phyloP scores from a whole-genome alignment of 1,140 invertebrate genomes.

The Physella acuta region DNA sequence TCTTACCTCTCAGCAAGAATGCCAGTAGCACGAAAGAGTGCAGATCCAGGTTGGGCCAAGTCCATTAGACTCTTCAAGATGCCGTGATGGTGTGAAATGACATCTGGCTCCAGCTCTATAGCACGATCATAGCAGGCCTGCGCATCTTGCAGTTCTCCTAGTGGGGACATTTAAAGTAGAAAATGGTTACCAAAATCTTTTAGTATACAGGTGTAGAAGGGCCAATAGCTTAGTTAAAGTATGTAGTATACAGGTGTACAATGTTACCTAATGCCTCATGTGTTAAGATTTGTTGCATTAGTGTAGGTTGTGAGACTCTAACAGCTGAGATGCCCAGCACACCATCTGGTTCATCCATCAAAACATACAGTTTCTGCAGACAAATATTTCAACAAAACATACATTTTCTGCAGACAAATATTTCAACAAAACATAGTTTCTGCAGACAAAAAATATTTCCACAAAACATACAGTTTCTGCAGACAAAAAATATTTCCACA shows the following conservation, averaged over 20 bases:
- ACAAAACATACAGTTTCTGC: too few relatives aligned
- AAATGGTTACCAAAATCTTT: too few relatives aligned
- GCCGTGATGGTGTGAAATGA: slow-evolving; percentile 59
- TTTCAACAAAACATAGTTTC: too few relatives aligned
- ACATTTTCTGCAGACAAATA: too few relatives aligned
- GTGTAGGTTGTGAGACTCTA: slow-evolving; percentile 57
- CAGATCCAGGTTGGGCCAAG: slow-evolving; percentile 63
- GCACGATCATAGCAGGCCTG: slow-evolving; percentile 65
- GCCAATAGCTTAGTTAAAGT: too few relatives aligned
- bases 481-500: too few relatives aligned
- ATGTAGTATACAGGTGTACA: neutral
- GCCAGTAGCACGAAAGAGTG: slow-evolving; percentile 59
- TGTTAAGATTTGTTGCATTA: slow-evolving; percentile 63
- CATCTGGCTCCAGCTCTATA: slow-evolving; percentile 56
- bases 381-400: too few relatives aligned
- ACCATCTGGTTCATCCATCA: slow-evolving; percentile 66
- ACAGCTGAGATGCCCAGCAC: slow-evolving; percentile 64
- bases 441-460: too few relatives aligned
- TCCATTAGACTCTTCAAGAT: slow-evolving; percentile 63
- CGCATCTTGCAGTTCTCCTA: slow-evolving; percentile 63
- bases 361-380: slow-evolving; percentile 64
- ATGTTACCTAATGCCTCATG: slow-evolving; percentile 62
- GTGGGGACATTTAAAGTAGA: neutral
- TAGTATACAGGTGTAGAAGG: too few relatives aligned
- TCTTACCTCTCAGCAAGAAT: slow-evolving; percentile 55